Evolutionary conservation across 2,888 invertebrate genomes (phyloP), one percentile per base, ranked within the genome.

Genomic region (Ypsolopha scabrella): DNA sequence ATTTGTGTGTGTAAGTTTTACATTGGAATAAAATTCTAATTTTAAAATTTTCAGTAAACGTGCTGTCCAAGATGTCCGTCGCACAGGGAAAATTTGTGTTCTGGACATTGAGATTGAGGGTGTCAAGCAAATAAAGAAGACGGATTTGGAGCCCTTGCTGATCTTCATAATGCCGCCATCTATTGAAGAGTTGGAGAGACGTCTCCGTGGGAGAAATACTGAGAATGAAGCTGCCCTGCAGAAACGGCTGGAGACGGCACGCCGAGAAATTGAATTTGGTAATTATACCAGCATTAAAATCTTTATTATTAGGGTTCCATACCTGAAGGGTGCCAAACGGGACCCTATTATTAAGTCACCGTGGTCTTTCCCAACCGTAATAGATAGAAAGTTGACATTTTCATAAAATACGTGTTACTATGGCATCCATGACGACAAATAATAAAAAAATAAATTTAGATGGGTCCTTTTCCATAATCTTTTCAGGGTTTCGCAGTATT

Each of bases 41-140:
- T 24, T 24, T 24, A 4, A 24, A 24, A 24, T 24, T 24, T 39
- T 39, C 72, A 96, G 98, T 75, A 95, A 95, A 77, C 87, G 88
- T 61, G 93, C 98, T 0, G 95, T 99, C 0, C 90, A 93, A 61
- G 91, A 91, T 56, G 94, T 99, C 0, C 90, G 91, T 55, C 80
- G 87, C 11, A 87, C 90, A 11, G 98, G 98, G 2, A 93, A 93
- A 70, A 91, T 98, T 43, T 98, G 98, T 70, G 91, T 99, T 1
- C 80, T 99, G 58, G 99, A 99, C 71, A 95, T 99, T 60, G 98
- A 99, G 64, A 91, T 96, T 51, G 95, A 98, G 82, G 99, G 98
- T 14, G 98, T 98, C 0, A 94, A 94, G 62, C 86, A 86, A 66
- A 91, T 99, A 9, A 95, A 94, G 67, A 88, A 90, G 52, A 93